Evolutionary conservation across 2,113 vertebrate species (phyloP), one percentile per base, ranked within the genome.

Genomic region (Balaeniceps rex): DNA sequence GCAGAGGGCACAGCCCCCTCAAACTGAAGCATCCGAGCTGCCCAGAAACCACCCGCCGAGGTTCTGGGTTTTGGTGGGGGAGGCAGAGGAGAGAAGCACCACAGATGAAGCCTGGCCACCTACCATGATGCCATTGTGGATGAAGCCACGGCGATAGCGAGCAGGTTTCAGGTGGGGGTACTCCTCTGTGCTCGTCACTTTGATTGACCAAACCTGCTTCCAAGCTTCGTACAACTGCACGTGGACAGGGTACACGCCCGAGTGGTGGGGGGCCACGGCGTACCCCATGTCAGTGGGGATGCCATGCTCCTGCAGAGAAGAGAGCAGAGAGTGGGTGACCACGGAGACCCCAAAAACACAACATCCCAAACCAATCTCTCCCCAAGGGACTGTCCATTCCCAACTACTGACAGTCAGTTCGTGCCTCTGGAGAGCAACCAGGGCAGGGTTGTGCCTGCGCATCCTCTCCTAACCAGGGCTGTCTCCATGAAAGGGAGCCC

Each of bases 221-320:
- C 99, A 99, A 17, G 99, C 99, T 52, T 99, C 99, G 0, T 99
- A 99, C 65, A 99, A 97, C 97, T 99, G 99, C 87, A 99, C 98
- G 0, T 99, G 99, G 29, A 99, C 99, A 0, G 99, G 99, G 95
- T 99, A 99, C 70, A 99, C 99, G 0, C 99, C 99, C 0, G 99
- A 99, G 97, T 99, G 99, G 97, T 99, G 99, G 38, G 99, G 99
- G 4, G 99, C 99, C 95, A 99, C 99, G 0, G 99, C 99, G 0
- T 99, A 99, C 25, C 99, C 99, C 99, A 99, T 99, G 97, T 99
- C 99, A 8, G 99, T 99, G 88, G 99, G 99, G 90, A 99, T 99
- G 76, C 99, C 99, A 2, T 99, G 99, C 78, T 99, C 99, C 99
- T 99, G 94, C 54, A 71, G 82, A 52, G 70, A 90, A 57, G 19